Evolutionary conservation across 2,888 invertebrate species (phyloP), one percentile per base, ranked within the genome.

Genomic region (Andricus curvator): DNA sequence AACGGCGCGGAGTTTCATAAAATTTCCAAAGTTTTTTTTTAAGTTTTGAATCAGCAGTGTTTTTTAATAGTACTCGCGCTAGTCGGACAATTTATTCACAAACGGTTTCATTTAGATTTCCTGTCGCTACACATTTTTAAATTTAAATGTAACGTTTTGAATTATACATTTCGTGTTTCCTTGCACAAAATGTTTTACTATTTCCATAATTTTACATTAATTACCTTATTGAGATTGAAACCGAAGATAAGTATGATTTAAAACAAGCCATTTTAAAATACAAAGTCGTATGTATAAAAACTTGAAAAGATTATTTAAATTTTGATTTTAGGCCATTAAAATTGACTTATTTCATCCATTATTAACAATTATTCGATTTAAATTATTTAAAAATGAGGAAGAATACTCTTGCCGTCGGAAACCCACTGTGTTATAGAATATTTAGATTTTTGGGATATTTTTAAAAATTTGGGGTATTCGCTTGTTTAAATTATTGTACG

Each of bases 171-270:
- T 74, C 25, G 33, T 74, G 33, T n/a, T 74, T 51, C 56, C 56
- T 33, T 48, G 25, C 11, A 51, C 33, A 33, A 74, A 74, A 74
- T 56, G 74, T 4, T 33, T 74, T 51, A 51, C n/a, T 9, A 48
- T 74, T 56, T 74, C 51, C 74, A 74, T 74, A 74, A 56, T 56
- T 74, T 74, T 74, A 74, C 74, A 74, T 74, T 74, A 56, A 74
- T 74, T 74, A 74, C 29, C 25, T 25, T 25, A 22, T 20, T 74
- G 33, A 74, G 56, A 70, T 70, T 74, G 20, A 33, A 56, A 17
- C 29, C 33, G 13, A 74, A 29, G 56, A 74, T 56, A 60, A 56
- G 5, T 25, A 48, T 44, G 22, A 6, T 22, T 44, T 74, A n/a
- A 6, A 33, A 29, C n/a, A 13, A 33, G 64, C 15, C 2, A 74